Evolutionary conservation across 1,140 invertebrate genomes (phyloP), one percentile per base, ranked within the genome.

Genomic region (Aradophagus sp.): DNA sequence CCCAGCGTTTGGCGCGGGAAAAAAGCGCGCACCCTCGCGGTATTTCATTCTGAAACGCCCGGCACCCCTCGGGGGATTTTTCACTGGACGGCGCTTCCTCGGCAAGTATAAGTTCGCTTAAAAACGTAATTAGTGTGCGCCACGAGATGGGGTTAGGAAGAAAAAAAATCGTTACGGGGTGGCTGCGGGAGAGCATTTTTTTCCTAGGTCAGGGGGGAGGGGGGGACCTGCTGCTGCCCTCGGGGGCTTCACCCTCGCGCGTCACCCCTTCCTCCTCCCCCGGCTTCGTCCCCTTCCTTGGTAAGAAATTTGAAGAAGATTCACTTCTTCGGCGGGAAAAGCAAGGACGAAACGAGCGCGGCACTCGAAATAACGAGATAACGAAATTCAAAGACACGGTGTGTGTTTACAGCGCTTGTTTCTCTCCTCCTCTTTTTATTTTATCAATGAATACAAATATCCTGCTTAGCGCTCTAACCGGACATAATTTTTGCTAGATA

Each of bases 91-190:
- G 50, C 42, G 68, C 35, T 65, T 75, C 56, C 59, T 77, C 53
- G n/a, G 27, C 34, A 50, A 73, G 56, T 77, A 77, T 82, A 81
- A 82, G 82, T 84, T 80, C 77, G 80, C 80, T 83, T 81, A 84
- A 83, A 83, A 83, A 83, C 80, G 81, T 83, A 85, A 85, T 85
- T 84, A 84, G 79, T 80, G 79, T 77, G 77, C 78, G 77, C 76
- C 65, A 32, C 70, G 79, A 63, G 78, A 81, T 77, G 80, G 80
- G 81, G 79, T 81, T 82, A 77, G 55, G 55, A 59, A 58, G 63
- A 38, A 74, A 82, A 82, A 83, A 82, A 82, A 82, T 82, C 79
- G 79, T 83, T 82, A 82, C 69, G 78, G 80, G 77, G 75, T 77
- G 76, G 74, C 41, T n/a, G n/a, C n/a, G n/a, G n/a, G n/a, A n/a